Evolutionary conservation across 2,113 vertebrate genomes (phyloP), one percentile per base, ranked within the genome.

Genomic region (Mormyrus iriodes): DNA sequence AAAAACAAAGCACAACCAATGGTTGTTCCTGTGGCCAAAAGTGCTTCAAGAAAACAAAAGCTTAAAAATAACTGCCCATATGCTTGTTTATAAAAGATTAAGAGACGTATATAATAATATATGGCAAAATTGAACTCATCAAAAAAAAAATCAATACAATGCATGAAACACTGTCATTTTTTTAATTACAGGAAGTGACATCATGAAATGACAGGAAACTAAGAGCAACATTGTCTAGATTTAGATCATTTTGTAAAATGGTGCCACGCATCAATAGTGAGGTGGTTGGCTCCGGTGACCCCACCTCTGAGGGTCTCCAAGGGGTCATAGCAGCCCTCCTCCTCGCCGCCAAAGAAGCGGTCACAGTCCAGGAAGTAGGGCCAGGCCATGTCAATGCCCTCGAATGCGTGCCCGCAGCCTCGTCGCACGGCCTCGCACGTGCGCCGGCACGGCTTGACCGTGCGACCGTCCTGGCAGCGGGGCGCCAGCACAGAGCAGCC

Each of bases 341-440:
- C 93, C 0, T 96, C 94, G 0, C 94, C 92, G 0, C 95, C 96
- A 0, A 99, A 99, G 93, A 99, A 99, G 69, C 94, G 97, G 79
- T 96, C 95, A 0, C 98, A 99, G 92, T 99, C 98, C 6, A 99
- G 93, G 92, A 99, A 99, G 92, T 99, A 99, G 48, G 98, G 98
- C 98, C 98, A 99, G 90, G 98, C 97, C 98, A 99, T 99, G 61
- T 97, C 95, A 42, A 99, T 99, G 48, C 95, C 94, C 6, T 99
- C 97, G 15, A 99, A 98, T 55, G 97, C 97, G 0, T 97, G 96
- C n/a, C 89, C 90, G 24, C 98, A 99, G 91, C 93, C 95, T 88
- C 93, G 96, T 49, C 93, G 96, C 88, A 99, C 92, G 0, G 90
- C 94, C 90, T 98, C 96, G 27, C 98, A 99, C 1, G 97, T 91